Evolutionary conservation across 2,797 vertebrate species (phyloP).

Genomic region (Rhinella marina): DNA sequence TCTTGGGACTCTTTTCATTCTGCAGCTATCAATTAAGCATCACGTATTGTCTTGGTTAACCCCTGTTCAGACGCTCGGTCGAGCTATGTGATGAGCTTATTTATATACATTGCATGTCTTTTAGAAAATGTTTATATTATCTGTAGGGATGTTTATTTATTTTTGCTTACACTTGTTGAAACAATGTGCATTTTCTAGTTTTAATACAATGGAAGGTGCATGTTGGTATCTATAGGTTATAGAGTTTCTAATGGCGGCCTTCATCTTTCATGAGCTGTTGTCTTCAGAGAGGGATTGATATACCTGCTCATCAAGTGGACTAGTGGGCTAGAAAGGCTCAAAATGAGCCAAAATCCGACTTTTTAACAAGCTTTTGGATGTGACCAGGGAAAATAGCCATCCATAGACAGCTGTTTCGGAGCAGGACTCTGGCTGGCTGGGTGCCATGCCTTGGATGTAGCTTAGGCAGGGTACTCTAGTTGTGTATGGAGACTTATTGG

Average conservation of each 20-base stretch:
- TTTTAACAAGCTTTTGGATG: too few species aligned
- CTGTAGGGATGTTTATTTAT: background rate
- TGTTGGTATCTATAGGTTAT: background rate
- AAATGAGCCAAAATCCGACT: too few species aligned
- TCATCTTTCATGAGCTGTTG: background rate
- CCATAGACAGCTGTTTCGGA: too few species aligned
- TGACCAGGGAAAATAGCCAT: too few species aligned
- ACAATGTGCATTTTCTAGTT: background rate
- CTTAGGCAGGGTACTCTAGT: too few species aligned
- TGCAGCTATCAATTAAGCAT: slow-evolving; percentile 72
- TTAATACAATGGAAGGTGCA: background rate
- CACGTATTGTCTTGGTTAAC: slow-evolving; percentile 50
- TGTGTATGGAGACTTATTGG: too few species aligned
- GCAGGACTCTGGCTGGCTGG: too few species aligned
- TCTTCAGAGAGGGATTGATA: too few species aligned
- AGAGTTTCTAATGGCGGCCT: background rate
- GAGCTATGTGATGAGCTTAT: background rate
- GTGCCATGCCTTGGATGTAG: too few species aligned
- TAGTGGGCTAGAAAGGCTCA: too few species aligned
- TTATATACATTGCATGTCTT: background rate
- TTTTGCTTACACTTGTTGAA: background rate
- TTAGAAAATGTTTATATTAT: background rate
- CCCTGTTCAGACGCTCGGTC: background rate
- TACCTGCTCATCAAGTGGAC: too few species aligned
- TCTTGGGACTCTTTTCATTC: slow-evolving; percentile 62